Conservation (phyloP, 1,140 invertebrate species). For the Adelges cooleyi region DNA sequence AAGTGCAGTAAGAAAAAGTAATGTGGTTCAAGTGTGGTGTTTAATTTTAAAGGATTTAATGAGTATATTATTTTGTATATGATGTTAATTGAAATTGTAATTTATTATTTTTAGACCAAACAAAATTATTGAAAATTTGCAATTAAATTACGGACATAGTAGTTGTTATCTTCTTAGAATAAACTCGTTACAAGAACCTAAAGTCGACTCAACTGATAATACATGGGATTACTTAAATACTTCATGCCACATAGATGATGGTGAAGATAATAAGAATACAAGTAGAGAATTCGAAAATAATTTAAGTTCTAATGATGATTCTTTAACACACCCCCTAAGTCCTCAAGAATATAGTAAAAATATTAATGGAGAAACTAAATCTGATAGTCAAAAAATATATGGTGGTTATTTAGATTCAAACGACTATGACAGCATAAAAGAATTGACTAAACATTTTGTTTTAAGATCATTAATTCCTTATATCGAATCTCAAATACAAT, state of each 20-base stretch:
- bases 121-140: constrained; percentile 67
- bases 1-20: no score
- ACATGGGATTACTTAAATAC: constrained; percentile 11
- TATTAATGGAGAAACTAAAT: constrained; percentile 38
- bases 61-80: no score
- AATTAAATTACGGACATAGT: constrained; percentile 67
- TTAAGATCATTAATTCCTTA: constrained; percentile 77
- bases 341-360: constrained; percentile 21
- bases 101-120: constrained; percentile 46
- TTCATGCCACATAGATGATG: not conserved
- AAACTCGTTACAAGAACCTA: constrained; percentile 51
- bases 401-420: constrained; percentile 62
- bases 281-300: constrained; percentile 17
- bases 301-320: not conserved
- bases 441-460: constrained; percentile 78
- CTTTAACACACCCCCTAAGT: constrained; percentile 49
- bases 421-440: constrained; percentile 73
- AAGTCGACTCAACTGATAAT: not conserved
- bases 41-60: no score
- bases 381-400: constrained; percentile 36
- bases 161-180: constrained; percentile 80
- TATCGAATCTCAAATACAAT: constrained; percentile 72
- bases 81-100: no score
- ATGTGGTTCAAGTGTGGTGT: no score
- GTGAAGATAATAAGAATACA: not conserved